Evolutionary conservation across 2,888 invertebrate species (phyloP), one percentile per base, ranked within the genome.

Genomic region (Shargacucullia verbasci): DNA sequence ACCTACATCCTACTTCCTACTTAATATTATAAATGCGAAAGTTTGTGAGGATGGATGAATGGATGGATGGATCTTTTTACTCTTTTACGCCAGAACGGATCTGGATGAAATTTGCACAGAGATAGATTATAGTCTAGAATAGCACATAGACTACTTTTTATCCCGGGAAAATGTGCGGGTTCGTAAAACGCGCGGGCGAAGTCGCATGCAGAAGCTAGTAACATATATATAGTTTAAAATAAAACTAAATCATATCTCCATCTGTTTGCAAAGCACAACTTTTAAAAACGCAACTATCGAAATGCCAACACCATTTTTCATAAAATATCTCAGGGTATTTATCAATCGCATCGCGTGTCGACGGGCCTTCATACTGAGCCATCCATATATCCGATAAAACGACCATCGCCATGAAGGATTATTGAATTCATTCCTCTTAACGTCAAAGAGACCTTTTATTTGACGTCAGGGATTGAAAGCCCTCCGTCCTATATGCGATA

Each of bases 371-470:
- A 47, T 33, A 54, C 54, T 44, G 45, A 49, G 14, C 46, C 54
- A 41, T 65, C 71, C 67, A 67, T 52, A 72, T 63, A 71, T 69
- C 57, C 65, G 66, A 78, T 78, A 63, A 60, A 76, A 57, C 59
- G 66, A 44, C 57, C 70, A 67, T 72, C 66, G 68, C 67, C 70
- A 63, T 67, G 67, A 72, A 71, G 70, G 76, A 76, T 81, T 83
- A 85, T 83, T 82, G 82, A 82, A 83, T 80, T 79, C 75, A 72
- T 76, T 81, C 70, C 73, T 78, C 78, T 76, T 83, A 81, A 79
- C 77, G 78, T 79, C 79, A 80, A 80, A 82, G 78, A 72, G 79
- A 55, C 65, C 76, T 78, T 78, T 76, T 80, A 79, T 81, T 76
- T 79, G 78, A 76, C 76, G 72, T 65, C 59, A 54, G 73, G 58